Conservation (phyloP, 2,113 vertebrate genomes). For the Syngnathus floridae region DNA sequence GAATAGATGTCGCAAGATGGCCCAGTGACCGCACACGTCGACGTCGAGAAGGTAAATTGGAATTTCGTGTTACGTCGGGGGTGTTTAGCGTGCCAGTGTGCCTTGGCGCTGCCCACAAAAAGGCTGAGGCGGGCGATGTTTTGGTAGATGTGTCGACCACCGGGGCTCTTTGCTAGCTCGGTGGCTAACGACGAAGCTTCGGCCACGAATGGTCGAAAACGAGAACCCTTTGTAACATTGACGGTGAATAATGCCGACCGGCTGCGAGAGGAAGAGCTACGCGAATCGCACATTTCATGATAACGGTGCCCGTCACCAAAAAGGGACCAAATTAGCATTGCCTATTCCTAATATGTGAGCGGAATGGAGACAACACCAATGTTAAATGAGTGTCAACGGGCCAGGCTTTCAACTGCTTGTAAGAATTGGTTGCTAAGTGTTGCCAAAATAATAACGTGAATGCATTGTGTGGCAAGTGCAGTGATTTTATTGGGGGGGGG, state of each 20-base stretch:
- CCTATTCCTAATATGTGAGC: background rate
- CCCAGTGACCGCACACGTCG: slow-evolving; percentile 29
- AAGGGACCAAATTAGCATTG: background rate
- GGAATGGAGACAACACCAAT: background rate
- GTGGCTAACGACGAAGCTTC: slow-evolving; percentile 39
- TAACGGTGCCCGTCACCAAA: background rate
- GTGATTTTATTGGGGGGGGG: background rate
- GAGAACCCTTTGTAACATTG: background rate
- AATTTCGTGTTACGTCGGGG: slow-evolving; percentile 6
- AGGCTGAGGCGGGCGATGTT: slow-evolving; percentile 32
- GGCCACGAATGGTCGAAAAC: slow-evolving; percentile 10
- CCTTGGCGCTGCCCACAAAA: slow-evolving; percentile 37
- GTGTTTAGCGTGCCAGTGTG: background rate
- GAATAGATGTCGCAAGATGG: slow-evolving; percentile 33
- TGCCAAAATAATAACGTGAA: background rate
- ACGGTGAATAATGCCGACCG: slow-evolving; percentile 19
- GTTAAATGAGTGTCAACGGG: background rate
- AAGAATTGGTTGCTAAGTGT: background rate
- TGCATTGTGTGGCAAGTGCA: background rate
- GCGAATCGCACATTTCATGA: background rate
- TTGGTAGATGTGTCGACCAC: slow-evolving; percentile 39
- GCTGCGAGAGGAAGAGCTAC: background rate
- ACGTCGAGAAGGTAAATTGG: slow-evolving; percentile 48
- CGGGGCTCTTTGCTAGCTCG: slow-evolving; percentile 27
- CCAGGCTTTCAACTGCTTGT: background rate